Conservation (phyloP, 2,113 vertebrate genomes). For the Carassius carassius region DNA sequence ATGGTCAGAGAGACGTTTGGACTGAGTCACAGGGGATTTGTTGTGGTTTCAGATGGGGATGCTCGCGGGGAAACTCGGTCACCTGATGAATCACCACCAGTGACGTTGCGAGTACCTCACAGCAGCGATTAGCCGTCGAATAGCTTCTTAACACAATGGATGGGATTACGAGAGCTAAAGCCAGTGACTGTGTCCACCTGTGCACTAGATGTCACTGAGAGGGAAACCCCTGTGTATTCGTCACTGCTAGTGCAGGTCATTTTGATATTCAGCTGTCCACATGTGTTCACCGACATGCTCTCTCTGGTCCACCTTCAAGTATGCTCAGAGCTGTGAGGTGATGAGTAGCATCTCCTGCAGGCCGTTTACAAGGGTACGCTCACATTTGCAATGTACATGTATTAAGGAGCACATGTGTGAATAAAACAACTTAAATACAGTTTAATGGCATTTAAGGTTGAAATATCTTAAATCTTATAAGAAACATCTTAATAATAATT, state of each 20-base stretch:
- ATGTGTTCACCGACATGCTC: neutral
- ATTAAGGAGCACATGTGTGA: neutral
- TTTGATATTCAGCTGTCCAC: neutral
- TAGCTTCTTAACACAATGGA: neutral
- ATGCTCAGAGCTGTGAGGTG: neutral
- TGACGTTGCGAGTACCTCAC: neutral
- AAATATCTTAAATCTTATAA: too few species aligned
- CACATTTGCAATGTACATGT: neutral
- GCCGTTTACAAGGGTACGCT: neutral
- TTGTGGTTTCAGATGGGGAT: conserved; percentile 1
- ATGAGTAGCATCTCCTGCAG: neutral
- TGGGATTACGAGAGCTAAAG: neutral
- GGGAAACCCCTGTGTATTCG: neutral
- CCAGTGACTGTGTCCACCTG: neutral
- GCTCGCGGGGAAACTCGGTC: neutral
- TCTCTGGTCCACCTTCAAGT: neutral
- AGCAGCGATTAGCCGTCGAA: neutral
- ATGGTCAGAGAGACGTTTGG: neutral
- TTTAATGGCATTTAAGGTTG: neutral
- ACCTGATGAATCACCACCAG: neutral
- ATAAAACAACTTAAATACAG: neutral
- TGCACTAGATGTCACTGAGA: conserved; percentile 1
- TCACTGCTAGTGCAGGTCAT: neutral
- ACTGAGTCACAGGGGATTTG: conserved; percentile 19
- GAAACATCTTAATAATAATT: neutral